These are phyloP conservation scores for Monopis laevigella DNA, from an alignment of 2,888 invertebrate genomes.

Conservation along the genomic window DNA sequence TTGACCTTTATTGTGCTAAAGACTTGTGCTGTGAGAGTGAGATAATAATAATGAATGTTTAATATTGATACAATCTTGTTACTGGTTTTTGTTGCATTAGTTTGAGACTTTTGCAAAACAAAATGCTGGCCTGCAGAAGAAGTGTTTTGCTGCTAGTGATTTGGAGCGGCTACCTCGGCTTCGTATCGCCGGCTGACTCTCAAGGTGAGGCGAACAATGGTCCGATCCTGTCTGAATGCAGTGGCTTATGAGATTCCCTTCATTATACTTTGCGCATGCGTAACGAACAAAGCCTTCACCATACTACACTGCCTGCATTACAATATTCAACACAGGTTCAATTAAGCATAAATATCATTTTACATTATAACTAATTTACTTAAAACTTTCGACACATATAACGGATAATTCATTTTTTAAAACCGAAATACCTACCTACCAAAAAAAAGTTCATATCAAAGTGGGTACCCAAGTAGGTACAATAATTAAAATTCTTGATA, in stretches of 20 bases:
- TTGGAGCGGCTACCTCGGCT: conserved; percentile 47
- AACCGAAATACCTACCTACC: background rate
- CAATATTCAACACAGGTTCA: too few relatives aligned
- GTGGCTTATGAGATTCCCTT: too few relatives aligned
- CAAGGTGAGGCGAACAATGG: conserved; percentile 56
- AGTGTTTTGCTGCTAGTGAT: conserved; percentile 34
- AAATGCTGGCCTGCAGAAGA: conserved; percentile 1
- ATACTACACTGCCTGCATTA: too few relatives aligned
- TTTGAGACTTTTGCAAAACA: too few relatives aligned
- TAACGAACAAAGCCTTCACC: background rate
- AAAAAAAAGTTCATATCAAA: background rate
- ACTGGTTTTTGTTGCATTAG: background rate
- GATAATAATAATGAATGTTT: conserved; percentile 4
- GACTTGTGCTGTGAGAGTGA: conserved; percentile 4
- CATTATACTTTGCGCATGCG: background rate
- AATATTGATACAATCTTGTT: background rate
- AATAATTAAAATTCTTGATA: too few relatives aligned
- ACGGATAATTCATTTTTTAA: too few relatives aligned
- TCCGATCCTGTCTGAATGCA: background rate
- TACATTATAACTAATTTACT: too few relatives aligned
- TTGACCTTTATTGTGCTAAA: conserved; percentile 2
- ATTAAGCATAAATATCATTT: too few relatives aligned
- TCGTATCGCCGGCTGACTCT: conserved; percentile 34
- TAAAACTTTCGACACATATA: too few relatives aligned
- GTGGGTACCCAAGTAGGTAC: background rate